phyloP scores from a whole-genome alignment of 2,888 invertebrate genomes.

The Synergus itoensis region DNA sequence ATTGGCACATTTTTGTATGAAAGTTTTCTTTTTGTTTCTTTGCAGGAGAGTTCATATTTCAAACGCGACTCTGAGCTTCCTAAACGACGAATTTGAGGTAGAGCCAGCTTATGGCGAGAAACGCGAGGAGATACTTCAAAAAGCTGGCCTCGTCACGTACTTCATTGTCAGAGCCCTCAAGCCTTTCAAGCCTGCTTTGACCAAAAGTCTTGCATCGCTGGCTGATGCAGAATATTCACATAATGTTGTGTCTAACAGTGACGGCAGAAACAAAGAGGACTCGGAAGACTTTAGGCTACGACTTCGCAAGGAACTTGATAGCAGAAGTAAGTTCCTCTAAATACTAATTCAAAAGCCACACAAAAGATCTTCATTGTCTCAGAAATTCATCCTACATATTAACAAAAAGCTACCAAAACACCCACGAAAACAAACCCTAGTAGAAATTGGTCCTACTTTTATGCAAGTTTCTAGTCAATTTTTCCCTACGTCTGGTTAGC shows the following conservation, averaged over 20 bases:
- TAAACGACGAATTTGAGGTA: slow-evolving; percentile 95
- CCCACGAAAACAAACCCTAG: no score
- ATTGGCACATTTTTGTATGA: neutral
- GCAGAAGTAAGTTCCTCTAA: slow-evolving; percentile 81
- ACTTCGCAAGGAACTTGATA: slow-evolving; percentile 90
- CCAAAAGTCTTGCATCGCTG: slow-evolving; percentile 72
- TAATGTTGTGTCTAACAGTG: slow-evolving; percentile 63
- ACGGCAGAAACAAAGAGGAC: slow-evolving; percentile 77
- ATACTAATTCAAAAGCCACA: neutral
- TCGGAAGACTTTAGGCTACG: slow-evolving; percentile 90
- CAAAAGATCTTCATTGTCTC: neutral
- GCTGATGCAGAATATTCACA: slow-evolving; percentile 67
- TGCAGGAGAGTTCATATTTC: slow-evolving; percentile 93
- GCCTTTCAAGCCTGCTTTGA: slow-evolving; percentile 79
- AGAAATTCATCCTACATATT: neutral
- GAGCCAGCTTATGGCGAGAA: slow-evolving; percentile 94
- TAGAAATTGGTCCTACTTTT: no score
- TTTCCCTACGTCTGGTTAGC: no score
- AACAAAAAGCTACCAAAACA: no score
- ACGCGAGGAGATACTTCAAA: slow-evolving; percentile 92
- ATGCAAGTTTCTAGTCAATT: no score
- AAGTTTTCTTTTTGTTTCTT: slow-evolving; percentile 4
- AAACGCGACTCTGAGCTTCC: slow-evolving; percentile 91
- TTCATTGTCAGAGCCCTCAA: slow-evolving; percentile 93
- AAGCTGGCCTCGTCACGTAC: slow-evolving; percentile 94